A percentile compares a stretch with the other conserved stretches of the same genome.
Conservation (phyloP, 2,888 invertebrate species). For the Halictus quadricinctus region DNA sequence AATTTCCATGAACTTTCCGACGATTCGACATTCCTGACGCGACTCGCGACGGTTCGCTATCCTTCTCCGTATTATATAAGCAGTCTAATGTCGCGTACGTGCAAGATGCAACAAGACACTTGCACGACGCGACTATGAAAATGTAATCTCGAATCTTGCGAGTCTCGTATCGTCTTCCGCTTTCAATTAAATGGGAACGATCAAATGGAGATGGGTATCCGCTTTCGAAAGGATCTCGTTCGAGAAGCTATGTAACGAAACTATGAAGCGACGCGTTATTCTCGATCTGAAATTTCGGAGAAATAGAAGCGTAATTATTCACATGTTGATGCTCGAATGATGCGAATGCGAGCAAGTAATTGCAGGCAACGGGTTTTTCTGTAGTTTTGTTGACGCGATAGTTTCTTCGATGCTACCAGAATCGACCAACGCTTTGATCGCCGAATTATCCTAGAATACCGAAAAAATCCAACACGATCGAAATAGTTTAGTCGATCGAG, state of each 20-base stretch:
- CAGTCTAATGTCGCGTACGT: not conserved
- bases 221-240: too few relatives aligned
- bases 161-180: not conserved
- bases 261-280: too few relatives aligned
- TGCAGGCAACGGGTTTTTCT: not conserved
- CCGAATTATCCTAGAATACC: not conserved
- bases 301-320: not conserved
- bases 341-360: not conserved
- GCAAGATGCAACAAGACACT: not conserved
- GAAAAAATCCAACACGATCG: not conserved
- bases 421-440: not conserved
- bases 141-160: not conserved
- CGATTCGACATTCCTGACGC: too few relatives aligned
- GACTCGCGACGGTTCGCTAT: not conserved
- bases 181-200: not conserved
- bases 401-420: not conserved
- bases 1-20: not conserved
- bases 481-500: not conserved
- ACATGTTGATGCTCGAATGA: not conserved
- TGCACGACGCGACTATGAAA: not conserved
- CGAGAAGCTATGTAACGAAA: too few relatives aligned
- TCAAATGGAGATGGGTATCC: not conserved
- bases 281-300: too few relatives aligned
- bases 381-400: not conserved
- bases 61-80: not conserved